Evolutionary conservation across 2,797 vertebrate genomes (phyloP), one percentile per base, ranked within the genome.

Genomic region (Syngnathus rostellatus): DNA sequence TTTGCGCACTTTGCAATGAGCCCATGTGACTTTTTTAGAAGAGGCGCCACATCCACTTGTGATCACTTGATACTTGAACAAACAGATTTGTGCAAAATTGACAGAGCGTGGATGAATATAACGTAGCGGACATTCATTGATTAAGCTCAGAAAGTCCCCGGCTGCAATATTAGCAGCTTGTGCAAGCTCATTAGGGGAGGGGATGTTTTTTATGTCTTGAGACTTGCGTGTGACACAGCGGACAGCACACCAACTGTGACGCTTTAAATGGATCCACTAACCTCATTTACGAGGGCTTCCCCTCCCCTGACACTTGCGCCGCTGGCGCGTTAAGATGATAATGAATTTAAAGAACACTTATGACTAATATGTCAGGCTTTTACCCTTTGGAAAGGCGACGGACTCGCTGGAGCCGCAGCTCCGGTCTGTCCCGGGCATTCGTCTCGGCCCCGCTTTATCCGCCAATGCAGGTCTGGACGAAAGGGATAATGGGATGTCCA

Each of bases 321-420:
- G 82, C 87, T 85, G 82, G 87, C 84, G 87, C 83, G 88, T 88
- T 86, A 90, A 90, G 83, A 91, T 86, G 90, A 88, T 92, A 92
- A 93, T 92, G 88, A 92, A 92, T 93, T 92, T 93, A 93, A 90
- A 89, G 91, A 91, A 92, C 92, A 92, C 91, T 92, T 91, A 91
- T 89, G 88, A 90, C 88, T 89, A 91, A 92, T 89, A 90, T 89
- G 87, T 89, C 88, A 89, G 88, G 91, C 89, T 91, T 92, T 92
- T 92, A 91, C 90, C 88, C 89, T 90, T 90, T 57, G 90, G 87
- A 90, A 88, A 89, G 87, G 89, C 88, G 84, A 86, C 89, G 88
- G 91, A 90, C 91, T 89, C 69, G 66, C 83, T 91, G 90, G 90
- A 91, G 90, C 91, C 89, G 70, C 82, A 84, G 86, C 89, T 87